Percentiles rank a stretch among this genome's conserved stretches.
phyloP scores from a whole-genome alignment of 2,888 invertebrate species.

The Pecten maximus region DNA sequence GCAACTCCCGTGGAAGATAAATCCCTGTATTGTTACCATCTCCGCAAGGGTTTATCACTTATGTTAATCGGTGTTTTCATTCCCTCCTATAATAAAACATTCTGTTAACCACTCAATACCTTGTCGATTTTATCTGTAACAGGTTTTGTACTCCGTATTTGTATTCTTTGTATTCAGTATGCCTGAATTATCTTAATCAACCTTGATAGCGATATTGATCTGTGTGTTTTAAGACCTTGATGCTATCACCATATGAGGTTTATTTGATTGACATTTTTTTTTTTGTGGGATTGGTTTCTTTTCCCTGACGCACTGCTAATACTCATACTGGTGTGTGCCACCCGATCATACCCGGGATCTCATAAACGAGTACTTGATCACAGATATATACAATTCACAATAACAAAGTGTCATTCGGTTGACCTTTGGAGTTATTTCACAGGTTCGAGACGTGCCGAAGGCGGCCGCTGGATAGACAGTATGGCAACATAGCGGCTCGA shows the following conservation, averaged over 20 bases:
- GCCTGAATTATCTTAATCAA: background rate
- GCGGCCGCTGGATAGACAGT: background rate
- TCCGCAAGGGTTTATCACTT: background rate
- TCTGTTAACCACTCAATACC: background rate
- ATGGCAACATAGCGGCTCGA: background rate
- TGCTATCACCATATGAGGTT: background rate
- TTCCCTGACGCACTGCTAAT: background rate
- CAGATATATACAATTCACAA: slow-evolving; percentile 3
- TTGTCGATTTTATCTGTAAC: background rate
- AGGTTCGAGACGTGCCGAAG: slow-evolving; percentile 2
- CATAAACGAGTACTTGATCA: background rate
- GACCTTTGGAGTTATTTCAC: background rate
- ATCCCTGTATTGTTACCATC: background rate
- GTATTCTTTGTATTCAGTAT: background rate
- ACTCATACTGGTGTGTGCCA: background rate
- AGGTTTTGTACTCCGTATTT: background rate
- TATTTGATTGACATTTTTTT: background rate
- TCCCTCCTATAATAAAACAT: background rate
- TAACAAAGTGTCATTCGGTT: background rate
- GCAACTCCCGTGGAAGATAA: background rate
- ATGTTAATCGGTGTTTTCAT: background rate
- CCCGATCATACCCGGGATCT: background rate
- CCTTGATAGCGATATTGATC: background rate
- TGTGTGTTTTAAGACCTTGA: background rate
- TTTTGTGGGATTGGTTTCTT: background rate